Base-by-base conservation (phyloP, 2,888 invertebrate species). In the Axea sp. region DNA sequence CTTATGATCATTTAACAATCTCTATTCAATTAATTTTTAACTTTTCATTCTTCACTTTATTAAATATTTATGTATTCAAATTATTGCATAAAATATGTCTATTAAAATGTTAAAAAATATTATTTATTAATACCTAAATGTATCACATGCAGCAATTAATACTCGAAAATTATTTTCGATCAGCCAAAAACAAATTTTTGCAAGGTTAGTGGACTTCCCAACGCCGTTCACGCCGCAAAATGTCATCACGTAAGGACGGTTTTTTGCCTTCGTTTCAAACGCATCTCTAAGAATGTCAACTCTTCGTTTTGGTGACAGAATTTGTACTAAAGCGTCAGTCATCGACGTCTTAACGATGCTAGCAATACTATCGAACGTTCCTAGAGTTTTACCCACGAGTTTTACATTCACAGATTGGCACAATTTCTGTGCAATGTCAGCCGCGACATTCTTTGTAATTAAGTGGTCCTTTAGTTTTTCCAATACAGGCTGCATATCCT, bases 151-250 rank as follows among this genome's bases (percentile, higher is more conserved):
- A 3, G 99, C 99, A 76, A 99, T 98, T 83, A 99, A 89, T 24
- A 99, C 99, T 24, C 94, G 93, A 86, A 97, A 92, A 81, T 96
- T 95, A 88, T 99, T 99, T 89, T 99, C 99, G 75, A 99, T 96
- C 80, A 99, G 89, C 99, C 99, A 99, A 89, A 99, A 99, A 82
- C 98, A 97, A 79, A 99, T 98, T 92, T 99, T 99, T 0, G 99
- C 99, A 51, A 99, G 89, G 89, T 99, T 99, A 1, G 99, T 99
- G 0, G 98, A 98, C 84, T 99, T 99, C 51, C 99, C 99, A 0
- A 99, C 99, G 8, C 99, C 99, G 88, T 99, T 99, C 0, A 96
- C 99, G 68, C 99, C 99, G 88, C 99, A 99, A 86, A 99, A 99
- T 0, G 96, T 92, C 90, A 99, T 95, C 4, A 96, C 94, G 86